Percentiles rank a stretch among this genome's conserved stretches.
These are phyloP conservation scores for Lepisosteus oculatus DNA, from an alignment of 2,113 vertebrate genomes.

Conservation along the genomic window DNA sequence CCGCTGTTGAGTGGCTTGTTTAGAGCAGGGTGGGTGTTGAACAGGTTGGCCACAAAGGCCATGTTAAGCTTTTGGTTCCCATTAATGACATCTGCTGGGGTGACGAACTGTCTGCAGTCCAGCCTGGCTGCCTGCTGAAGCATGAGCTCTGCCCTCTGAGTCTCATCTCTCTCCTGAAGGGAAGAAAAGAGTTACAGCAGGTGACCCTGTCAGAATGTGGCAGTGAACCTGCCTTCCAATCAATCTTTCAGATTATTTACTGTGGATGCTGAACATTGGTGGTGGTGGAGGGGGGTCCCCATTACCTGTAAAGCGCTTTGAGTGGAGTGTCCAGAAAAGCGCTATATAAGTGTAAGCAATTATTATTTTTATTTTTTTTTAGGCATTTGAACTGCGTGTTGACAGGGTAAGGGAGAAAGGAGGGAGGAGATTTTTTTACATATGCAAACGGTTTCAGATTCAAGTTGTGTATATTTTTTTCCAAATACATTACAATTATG, in stretches of 20 bases:
- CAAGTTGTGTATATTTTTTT: too few species aligned
- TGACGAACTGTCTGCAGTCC: slow-evolving; percentile 94
- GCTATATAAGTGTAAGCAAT: not conserved
- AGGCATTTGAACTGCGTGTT: too few species aligned
- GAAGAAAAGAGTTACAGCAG: not conserved
- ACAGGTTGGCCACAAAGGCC: slow-evolving; percentile 94
- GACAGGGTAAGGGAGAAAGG: too few species aligned
- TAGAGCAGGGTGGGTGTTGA: slow-evolving; percentile 83
- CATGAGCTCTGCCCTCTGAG: slow-evolving; percentile 85
- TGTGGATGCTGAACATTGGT: not conserved
- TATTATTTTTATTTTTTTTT: too few species aligned
- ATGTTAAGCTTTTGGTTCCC: slow-evolving; percentile 95
- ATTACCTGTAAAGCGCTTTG: too few species aligned
- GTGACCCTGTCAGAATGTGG: not conserved
- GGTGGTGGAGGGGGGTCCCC: too few species aligned
- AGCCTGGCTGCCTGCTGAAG: slow-evolving; percentile 85
- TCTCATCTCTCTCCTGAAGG: slow-evolving; percentile 74
- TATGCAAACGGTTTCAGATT: too few species aligned
- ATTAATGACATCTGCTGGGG: slow-evolving; percentile 83
- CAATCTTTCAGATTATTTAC: not conserved
- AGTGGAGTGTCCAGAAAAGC: too few species aligned
- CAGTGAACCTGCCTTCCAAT: too few species aligned
- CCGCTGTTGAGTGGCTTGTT: slow-evolving; percentile 58
- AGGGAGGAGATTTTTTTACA: too few species aligned
- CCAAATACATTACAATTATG: too few species aligned